A percentile compares a stretch with the other conserved stretches of the same genome.
These are phyloP conservation scores for Chiloscyllium plagiosum DNA, from an alignment of 2,113 vertebrate species.

Conservation along the genomic window DNA sequence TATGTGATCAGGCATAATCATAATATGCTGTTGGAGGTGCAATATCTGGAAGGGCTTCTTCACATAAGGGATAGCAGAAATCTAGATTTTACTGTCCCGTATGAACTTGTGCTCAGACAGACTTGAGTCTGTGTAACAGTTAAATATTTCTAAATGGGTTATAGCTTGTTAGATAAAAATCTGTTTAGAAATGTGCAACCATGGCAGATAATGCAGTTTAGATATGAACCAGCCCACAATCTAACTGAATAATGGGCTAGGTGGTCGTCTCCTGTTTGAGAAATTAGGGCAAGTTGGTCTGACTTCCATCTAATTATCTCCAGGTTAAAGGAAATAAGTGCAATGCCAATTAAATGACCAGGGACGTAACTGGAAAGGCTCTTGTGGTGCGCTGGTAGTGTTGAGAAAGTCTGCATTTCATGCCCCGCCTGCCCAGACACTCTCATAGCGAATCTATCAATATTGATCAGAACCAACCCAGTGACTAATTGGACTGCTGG, in stretches of 20 bases:
- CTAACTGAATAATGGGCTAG: background rate
- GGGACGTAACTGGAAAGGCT: no score
- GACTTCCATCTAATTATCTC: background rate
- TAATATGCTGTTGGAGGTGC: background rate
- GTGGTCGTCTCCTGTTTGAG: background rate
- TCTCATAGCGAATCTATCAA: background rate
- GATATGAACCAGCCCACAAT: background rate
- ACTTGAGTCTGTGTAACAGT: background rate
- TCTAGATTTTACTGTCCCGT: background rate
- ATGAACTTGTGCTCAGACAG: background rate
- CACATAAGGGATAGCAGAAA: background rate
- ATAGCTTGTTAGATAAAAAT: background rate
- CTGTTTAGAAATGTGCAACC: no score
- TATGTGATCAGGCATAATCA: background rate
- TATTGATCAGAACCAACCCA: background rate
- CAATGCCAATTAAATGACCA: background rate
- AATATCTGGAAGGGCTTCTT: background rate
- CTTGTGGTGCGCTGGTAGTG: no score
- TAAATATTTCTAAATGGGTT: background rate
- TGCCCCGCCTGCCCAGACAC: no score
- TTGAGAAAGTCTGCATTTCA: no score
- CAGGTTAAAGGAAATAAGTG: background rate
- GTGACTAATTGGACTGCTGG: background rate
- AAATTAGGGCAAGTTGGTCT: background rate
- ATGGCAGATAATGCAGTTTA: background rate